Evolutionary conservation across 2,113 vertebrate genomes (phyloP).

Genomic region (Jacana jacana): DNA sequence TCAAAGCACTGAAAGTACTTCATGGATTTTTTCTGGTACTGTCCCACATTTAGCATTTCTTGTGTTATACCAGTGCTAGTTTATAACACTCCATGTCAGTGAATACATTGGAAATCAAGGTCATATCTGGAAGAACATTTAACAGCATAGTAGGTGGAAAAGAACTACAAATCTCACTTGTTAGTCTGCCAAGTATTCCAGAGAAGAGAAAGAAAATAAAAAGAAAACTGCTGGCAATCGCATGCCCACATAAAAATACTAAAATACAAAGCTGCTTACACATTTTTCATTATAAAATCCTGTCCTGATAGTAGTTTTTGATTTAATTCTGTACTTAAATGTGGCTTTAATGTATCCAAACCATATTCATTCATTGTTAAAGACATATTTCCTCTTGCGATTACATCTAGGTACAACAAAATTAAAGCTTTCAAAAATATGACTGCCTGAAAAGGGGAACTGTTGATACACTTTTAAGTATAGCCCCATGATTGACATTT

Average conservation of each 20-base stretch:
- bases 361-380: neutral
- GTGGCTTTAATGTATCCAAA: neutral
- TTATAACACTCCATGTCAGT: neutral
- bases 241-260: neutral
- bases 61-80: neutral
- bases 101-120: neutral
- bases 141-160: neutral
- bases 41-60: neutral
- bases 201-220: neutral
- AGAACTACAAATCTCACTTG: neutral
- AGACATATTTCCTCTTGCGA: neutral
- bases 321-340: neutral
- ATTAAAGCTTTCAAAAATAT: neutral
- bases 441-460: neutral
- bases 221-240: neutral
- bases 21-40: neutral
- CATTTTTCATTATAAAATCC: neutral
- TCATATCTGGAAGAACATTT: neutral
- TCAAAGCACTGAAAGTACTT: neutral
- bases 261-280: neutral
- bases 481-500: neutral
- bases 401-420: conserved; percentile 11
- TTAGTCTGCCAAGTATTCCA: neutral
- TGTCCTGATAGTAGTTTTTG: neutral
- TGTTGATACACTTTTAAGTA: neutral